These are phyloP conservation scores for Magallana angulata DNA, from an alignment of 1,140 invertebrate genomes.

Conservation along the genomic window DNA sequence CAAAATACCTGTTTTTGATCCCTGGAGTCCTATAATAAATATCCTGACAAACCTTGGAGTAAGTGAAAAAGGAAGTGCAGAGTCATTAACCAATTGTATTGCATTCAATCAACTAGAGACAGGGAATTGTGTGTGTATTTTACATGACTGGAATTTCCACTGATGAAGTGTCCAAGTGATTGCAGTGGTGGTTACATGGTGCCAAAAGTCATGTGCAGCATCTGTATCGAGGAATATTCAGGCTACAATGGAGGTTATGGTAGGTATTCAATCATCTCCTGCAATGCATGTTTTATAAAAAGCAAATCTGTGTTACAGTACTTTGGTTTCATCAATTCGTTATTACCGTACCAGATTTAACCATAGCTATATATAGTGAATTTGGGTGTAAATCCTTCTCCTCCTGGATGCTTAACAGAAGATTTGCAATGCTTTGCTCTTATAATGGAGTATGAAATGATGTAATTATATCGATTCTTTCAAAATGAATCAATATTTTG, in stretches of 20 bases:
- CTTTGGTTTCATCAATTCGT: no score
- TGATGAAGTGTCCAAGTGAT: slow-evolving; percentile 60
- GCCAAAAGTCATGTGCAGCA: slow-evolving; percentile 67
- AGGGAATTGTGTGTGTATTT: slow-evolving; percentile 11
- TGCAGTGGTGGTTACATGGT: slow-evolving; percentile 45
- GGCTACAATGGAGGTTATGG: slow-evolving; percentile 68
- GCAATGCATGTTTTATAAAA: not conserved
- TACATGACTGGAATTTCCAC: slow-evolving; percentile 34
- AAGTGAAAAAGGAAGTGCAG: slow-evolving; percentile 1
- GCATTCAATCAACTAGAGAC: not conserved
- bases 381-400: not conserved
- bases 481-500: slow-evolving; percentile 24
- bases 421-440: not conserved
- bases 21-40: slow-evolving; percentile 14
- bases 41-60: slow-evolving; percentile 9
- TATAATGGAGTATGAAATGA: not conserved
- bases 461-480: slow-evolving; percentile 21
- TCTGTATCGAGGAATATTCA: slow-evolving; percentile 71
- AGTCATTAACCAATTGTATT: slow-evolving; percentile 8
- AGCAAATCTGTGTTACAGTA: not conserved
- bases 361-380: not conserved
- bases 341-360: not conserved
- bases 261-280: slow-evolving; percentile 44
- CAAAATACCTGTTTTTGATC: slow-evolving; percentile 24
- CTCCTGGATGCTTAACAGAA: slow-evolving; percentile 17